Base-by-base conservation (phyloP, 2,113 vertebrate species). In the Macrotis lagotis region DNA sequence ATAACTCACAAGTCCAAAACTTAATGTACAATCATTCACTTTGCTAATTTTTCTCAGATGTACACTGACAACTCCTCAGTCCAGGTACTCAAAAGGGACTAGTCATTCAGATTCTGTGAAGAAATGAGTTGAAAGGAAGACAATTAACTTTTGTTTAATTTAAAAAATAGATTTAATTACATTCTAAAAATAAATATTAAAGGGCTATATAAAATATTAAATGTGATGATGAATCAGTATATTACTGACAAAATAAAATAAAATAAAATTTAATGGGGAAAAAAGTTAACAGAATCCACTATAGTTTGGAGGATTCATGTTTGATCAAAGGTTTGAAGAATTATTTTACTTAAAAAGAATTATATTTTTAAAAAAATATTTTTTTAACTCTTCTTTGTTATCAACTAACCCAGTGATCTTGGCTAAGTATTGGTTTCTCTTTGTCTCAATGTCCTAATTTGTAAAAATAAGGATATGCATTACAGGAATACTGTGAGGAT, bases 401-500 rank as follows among this genome's bases (percentile, higher is more conserved):
- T 44, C 59, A 44, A 44, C 14, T 66, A 53, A 48, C 16, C 91
- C 14, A 92, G 25, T 25, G 74, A 88, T 49, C 91, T 91, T 96
- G 52, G 50, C 48, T 50, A 90, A 89, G 37, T 93, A 92, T 22
- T 59, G 1, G 83, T 37, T 8, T 93, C 74, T 92, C 48, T 66
- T 26, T 90, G 51, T 51, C 88, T 97, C 94, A 96, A 47, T 92
- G 91, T 95, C 25, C 90, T 31, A 88, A 50, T 22, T 50, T 95
- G 6, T 93, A 93, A 51, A 51, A 94, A 51, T 66, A 91, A 9
- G 8, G 19, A 88, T 59, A 90, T 66, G 11, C 11, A 37, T 28
- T 11, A 66, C 55, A 66, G 28, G 12, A 31, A 66, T 66, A 31
- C 53, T 55, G 7, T 28, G 25, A 28, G 53, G 53, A 55, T 66